These are phyloP conservation scores for Fragum whitleyi DNA, from an alignment of 2,888 invertebrate genomes.

Conservation along the genomic window DNA sequence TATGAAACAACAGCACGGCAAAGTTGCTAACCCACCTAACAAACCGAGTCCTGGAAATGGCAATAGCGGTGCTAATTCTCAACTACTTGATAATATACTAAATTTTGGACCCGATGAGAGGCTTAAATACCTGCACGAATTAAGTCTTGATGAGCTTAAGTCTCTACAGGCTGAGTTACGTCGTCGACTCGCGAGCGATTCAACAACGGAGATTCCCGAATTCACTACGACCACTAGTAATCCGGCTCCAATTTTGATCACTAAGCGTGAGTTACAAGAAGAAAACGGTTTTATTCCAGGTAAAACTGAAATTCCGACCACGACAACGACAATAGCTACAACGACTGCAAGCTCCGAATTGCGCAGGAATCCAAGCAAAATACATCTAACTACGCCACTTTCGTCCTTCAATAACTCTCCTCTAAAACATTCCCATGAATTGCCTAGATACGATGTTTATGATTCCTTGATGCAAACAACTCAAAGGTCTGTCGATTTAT, in stretches of 20 bases:
- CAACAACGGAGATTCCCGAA: background rate
- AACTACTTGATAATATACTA: constrained; percentile 47
- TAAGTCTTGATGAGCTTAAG: constrained; percentile 45
- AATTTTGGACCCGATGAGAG: constrained; percentile 28
- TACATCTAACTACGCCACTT: background rate
- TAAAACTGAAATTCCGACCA: background rate
- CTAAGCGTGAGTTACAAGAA: background rate
- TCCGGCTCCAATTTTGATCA: background rate
- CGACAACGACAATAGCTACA: background rate
- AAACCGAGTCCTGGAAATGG: background rate
- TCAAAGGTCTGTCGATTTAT: background rate
- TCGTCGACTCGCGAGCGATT: constrained; percentile 23
- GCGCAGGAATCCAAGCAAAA: no score
- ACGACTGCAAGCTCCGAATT: background rate
- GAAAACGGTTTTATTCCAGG: background rate
- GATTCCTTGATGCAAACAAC: background rate
- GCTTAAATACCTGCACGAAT: constrained; percentile 37
- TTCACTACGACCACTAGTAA: background rate
- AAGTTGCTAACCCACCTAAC: background rate
- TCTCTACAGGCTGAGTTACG: constrained; percentile 48
- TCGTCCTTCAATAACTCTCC: background rate
- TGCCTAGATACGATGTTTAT: background rate
- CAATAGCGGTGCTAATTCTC: background rate
- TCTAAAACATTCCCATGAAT: background rate
- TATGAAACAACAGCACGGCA: background rate